Conservation (phyloP, 1,140 invertebrate species). For the Agraylea sexmaculata region DNA sequence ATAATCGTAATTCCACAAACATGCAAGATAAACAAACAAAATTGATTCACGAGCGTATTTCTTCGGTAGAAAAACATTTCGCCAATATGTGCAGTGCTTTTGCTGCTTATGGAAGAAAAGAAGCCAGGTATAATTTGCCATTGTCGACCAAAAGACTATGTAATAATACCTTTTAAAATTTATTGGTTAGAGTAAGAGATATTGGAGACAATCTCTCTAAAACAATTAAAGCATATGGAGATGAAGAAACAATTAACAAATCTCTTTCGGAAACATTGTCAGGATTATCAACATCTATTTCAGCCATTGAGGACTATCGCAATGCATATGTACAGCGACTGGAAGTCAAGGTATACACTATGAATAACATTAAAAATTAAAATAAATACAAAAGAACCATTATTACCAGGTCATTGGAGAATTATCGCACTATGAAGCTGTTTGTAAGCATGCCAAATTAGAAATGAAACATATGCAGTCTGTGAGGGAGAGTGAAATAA, state of each 20-base stretch:
- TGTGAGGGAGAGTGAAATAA: conserved; percentile 54
- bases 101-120: conserved; percentile 53
- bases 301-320: conserved; percentile 56
- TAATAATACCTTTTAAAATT: neutral
- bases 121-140: conserved; percentile 43
- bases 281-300: conserved; percentile 51
- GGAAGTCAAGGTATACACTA: conserved; percentile 45
- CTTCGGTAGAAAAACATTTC: conserved; percentile 53
- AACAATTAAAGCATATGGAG: conserved; percentile 49
- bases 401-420: conserved; percentile 41
- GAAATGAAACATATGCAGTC: conserved; percentile 59
- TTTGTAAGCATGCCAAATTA: conserved; percentile 59
- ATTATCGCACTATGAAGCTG: conserved; percentile 54
- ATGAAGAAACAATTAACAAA: conserved; percentile 57
- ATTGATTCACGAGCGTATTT: conserved; percentile 60
- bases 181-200: conserved; percentile 45
- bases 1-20: too few relatives aligned
- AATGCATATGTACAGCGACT: conserved; percentile 57
- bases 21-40: conserved; percentile 55
- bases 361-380: neutral
- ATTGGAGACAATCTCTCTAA: conserved; percentile 57
- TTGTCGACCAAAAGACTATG: conserved; percentile 6
- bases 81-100: conserved; percentile 55
- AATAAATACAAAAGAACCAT: neutral
- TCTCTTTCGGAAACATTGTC: conserved; percentile 47